Evolutionary conservation across 2,113 vertebrate genomes (phyloP).

Genomic region (Trichomycterus rosablanca): DNA sequence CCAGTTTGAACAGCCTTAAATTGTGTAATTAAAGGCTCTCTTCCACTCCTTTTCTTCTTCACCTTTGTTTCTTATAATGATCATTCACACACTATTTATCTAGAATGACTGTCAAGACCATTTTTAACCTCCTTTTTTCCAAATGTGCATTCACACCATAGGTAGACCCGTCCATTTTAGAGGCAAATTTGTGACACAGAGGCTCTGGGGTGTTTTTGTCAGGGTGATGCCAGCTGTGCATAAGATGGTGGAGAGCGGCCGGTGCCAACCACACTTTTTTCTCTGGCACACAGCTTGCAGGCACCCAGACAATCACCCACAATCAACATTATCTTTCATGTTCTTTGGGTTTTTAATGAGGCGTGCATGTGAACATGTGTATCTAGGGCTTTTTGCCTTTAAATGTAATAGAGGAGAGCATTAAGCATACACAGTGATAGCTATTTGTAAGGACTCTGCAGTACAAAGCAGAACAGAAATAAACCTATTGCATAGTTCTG

Average conservation of each 20-base stretch:
- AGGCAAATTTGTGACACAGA: slow-evolving; percentile 29
- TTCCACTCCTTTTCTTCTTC: slow-evolving; percentile 1
- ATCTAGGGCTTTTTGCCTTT: too few species aligned
- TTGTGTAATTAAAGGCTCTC: slow-evolving; percentile 54
- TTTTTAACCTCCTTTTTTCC: too few species aligned
- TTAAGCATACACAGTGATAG: too few species aligned
- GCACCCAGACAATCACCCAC: slow-evolving; percentile 49
- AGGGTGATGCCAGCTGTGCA: slow-evolving; percentile 29
- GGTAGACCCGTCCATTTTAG: slow-evolving; percentile 11
- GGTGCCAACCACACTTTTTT: slow-evolving; percentile 34
- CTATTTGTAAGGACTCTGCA: too few species aligned
- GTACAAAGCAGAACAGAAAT: too few species aligned
- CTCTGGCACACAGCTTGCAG: slow-evolving; percentile 41
- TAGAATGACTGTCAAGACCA: slow-evolving; percentile 4
- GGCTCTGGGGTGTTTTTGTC: slow-evolving; percentile 19
- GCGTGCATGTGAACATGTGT: slow-evolving; percentile 9
- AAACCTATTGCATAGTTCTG: background rate
- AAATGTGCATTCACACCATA: too few species aligned
- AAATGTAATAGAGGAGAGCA: too few species aligned
- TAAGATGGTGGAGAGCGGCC: slow-evolving; percentile 36
- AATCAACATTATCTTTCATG: slow-evolving; percentile 50
- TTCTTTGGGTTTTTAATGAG: slow-evolving; percentile 32
- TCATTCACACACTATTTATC: slow-evolving; percentile 9
- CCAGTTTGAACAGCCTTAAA: slow-evolving; percentile 81
- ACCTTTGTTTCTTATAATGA: background rate